Evolutionary conservation across 2,888 invertebrate species (phyloP).

Genomic region (Rhagonycha lutea): DNA sequence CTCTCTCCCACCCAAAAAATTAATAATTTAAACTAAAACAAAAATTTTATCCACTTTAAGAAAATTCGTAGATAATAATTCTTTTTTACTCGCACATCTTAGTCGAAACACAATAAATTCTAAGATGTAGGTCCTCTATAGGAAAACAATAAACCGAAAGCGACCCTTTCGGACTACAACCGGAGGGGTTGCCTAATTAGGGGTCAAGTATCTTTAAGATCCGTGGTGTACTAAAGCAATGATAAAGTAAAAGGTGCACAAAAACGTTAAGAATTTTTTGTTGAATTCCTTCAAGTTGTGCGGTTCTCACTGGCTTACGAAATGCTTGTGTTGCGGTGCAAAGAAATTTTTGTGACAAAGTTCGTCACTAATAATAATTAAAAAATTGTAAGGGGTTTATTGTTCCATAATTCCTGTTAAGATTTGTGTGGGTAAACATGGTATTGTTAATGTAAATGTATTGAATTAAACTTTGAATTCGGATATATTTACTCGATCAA

Average conservation of each 20-base stretch:
- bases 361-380: neutral
- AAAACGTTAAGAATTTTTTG: neutral
- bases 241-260: neutral
- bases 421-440: neutral
- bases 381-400: neutral
- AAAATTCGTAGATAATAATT: neutral
- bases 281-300: neutral
- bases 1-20: too few relatives aligned
- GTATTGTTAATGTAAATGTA: neutral
- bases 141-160: neutral
- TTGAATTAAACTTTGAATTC: neutral
- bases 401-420: neutral
- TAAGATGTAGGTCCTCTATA: neutral
- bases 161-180: neutral
- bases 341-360: neutral
- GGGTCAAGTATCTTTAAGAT: neutral
- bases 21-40: too few relatives aligned
- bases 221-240: neutral
- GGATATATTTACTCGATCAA: neutral
- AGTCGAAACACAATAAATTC: neutral
- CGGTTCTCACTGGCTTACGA: neutral
- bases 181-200: neutral
- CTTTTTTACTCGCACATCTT: neutral
- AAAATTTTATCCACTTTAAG: too few relatives aligned
- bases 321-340: neutral